phyloP scores from a whole-genome alignment of 2,888 invertebrate genomes.

The Melikaiella ostensackeni region DNA sequence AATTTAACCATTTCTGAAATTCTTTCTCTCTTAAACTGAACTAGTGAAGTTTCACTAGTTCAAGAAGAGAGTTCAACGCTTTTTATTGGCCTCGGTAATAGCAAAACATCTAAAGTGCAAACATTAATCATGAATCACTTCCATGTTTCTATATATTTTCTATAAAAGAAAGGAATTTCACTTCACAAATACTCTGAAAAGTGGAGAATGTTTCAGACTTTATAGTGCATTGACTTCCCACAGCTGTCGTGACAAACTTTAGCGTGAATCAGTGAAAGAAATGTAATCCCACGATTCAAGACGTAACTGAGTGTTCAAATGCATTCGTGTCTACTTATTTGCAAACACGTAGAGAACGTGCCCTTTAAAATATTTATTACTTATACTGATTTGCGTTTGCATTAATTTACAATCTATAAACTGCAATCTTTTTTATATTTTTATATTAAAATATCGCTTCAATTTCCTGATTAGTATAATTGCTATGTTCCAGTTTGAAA shows the following conservation, averaged over 20 bases:
- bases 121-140: slow-evolving; percentile 2
- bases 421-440: too few relatives aligned
- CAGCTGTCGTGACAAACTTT: background rate
- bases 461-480: too few relatives aligned
- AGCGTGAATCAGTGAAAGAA: slow-evolving; percentile 17
- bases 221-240: slow-evolving; percentile 19
- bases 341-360: background rate
- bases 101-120: background rate
- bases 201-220: background rate
- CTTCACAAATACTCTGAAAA: background rate
- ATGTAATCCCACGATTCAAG: background rate
- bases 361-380: background rate
- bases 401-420: background rate
- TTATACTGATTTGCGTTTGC: background rate
- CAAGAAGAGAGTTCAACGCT: too few relatives aligned
- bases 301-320: background rate
- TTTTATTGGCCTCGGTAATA: background rate
- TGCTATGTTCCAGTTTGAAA: too few relatives aligned
- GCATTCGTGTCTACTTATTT: background rate
- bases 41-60: too few relatives aligned
- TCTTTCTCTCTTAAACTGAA: too few relatives aligned
- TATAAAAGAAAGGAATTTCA: slow-evolving; percentile 14
- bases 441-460: too few relatives aligned
- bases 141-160: background rate
- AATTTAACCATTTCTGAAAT: too few relatives aligned